phyloP scores from a whole-genome alignment of 2,113 vertebrate species.

The Thalassoma bifasciatum region DNA sequence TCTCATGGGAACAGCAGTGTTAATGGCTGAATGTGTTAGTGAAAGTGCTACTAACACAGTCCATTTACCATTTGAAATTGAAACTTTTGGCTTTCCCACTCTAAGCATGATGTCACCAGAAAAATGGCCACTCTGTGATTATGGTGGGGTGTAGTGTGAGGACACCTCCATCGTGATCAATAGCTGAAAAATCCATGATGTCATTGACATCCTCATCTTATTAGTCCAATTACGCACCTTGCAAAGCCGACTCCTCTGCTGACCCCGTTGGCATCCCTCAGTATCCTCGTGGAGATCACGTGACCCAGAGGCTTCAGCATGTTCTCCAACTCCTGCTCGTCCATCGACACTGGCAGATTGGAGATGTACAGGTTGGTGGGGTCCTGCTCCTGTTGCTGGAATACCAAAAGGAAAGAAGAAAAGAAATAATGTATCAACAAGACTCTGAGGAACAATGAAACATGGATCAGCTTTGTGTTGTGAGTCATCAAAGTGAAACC shows the following conservation, averaged over 20 bases:
- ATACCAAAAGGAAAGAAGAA: constrained; percentile 9
- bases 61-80: too few species aligned
- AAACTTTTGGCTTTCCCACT: too few species aligned
- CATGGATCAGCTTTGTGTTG: constrained; percentile 33
- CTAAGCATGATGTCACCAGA: too few species aligned
- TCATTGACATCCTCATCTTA: neutral
- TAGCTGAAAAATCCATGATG: neutral
- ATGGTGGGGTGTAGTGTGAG: too few species aligned
- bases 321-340: constrained; percentile 97
- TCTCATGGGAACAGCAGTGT: too few species aligned
- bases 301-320: constrained; percentile 98
- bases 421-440: constrained; percentile 32
- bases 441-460: constrained; percentile 19
- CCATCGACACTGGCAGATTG: constrained; percentile 97
- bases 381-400: constrained; percentile 98
- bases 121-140: too few species aligned
- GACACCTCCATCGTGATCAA: too few species aligned
- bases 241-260: constrained; percentile 98
- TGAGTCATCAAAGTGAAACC: constrained; percentile 5
- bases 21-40: too few species aligned
- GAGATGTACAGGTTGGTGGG: constrained; percentile 98
- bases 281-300: constrained; percentile 97
- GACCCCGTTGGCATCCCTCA: constrained; percentile 95
- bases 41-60: too few species aligned
- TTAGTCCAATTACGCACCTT: constrained; percentile 81